Percentiles rank a stretch among this genome's conserved stretches.
These are phyloP conservation scores for Sakesphorus luctuosus DNA, from an alignment of 2,113 vertebrate genomes.

Conservation along the genomic window DNA sequence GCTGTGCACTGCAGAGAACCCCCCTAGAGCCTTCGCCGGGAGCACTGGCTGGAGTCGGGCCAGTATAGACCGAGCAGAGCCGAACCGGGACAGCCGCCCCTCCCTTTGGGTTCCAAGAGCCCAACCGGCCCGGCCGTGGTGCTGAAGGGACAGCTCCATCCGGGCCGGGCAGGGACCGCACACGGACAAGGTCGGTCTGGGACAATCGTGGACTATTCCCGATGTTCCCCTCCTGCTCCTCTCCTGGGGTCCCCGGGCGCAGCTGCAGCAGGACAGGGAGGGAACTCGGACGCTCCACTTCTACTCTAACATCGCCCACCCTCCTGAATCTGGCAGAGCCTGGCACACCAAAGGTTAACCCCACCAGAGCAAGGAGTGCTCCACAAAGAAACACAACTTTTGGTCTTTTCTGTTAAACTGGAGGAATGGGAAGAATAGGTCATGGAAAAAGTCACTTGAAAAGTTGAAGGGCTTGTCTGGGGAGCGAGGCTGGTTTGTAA, in stretches of 20 bases:
- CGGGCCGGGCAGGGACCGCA: neutral
- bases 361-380: neutral
- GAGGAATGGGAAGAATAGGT: neutral
- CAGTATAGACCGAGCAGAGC: neutral
- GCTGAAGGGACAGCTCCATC: constrained; percentile 31
- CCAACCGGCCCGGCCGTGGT: neutral
- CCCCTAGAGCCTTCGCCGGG: neutral
- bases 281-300: neutral
- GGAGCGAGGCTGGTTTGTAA: neutral
- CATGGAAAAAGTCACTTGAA: neutral
- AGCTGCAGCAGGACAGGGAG: neutral
- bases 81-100: too few species aligned
- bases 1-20: neutral
- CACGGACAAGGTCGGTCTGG: neutral
- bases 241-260: neutral
- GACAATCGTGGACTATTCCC: fast-evolving
- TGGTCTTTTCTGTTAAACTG: neutral
- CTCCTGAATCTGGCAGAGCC: neutral
- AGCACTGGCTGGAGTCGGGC: neutral
- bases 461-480: neutral
- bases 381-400: neutral
- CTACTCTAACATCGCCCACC: neutral
- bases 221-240: neutral
- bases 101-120: fast-evolving
- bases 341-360: fast-evolving